Evolutionary conservation across 2,797 vertebrate genomes (phyloP).

Genomic region (Spheniscus humboldti): DNA sequence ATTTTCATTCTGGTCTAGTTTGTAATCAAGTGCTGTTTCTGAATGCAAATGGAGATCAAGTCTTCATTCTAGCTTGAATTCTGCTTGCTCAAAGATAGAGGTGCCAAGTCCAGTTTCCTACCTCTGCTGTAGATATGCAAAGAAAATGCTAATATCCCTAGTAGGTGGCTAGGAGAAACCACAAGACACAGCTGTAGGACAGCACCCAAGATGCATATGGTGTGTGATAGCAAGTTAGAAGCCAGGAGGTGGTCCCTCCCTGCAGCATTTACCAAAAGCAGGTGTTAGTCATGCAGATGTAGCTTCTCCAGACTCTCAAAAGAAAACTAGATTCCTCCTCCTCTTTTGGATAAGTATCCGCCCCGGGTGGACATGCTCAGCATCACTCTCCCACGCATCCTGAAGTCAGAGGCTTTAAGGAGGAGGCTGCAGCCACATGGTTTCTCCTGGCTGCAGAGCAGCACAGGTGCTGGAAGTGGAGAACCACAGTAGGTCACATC

Average conservation of each 20-base stretch:
- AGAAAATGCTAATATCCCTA: not conserved
- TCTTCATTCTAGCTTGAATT: not conserved
- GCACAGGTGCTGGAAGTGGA: not conserved
- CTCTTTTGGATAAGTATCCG: not conserved
- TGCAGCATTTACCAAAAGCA: not conserved
- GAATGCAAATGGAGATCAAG: not conserved
- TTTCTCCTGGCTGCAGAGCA: not conserved
- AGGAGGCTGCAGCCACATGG: not conserved
- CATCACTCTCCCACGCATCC: not conserved
- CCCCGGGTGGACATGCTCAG: not conserved
- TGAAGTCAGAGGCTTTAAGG: not conserved
- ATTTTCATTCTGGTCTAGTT: not conserved
- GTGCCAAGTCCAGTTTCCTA: conserved; percentile 13
- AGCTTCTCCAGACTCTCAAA: not conserved
- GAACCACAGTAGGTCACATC: not conserved
- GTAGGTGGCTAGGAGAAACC: not conserved
- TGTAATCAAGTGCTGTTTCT: not conserved
- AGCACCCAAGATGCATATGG: not conserved
- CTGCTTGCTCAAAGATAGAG: not conserved
- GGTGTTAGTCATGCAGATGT: not conserved
- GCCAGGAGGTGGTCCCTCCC: not conserved
- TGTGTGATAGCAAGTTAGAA: not conserved
- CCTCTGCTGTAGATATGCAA: not conserved
- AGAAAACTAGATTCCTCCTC: not conserved
- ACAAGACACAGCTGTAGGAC: not conserved